A percentile compares a stretch with the other conserved stretches of the same genome.
phyloP scores from a whole-genome alignment of 2,113 vertebrate genomes.

The Cebidichthys violaceus region DNA sequence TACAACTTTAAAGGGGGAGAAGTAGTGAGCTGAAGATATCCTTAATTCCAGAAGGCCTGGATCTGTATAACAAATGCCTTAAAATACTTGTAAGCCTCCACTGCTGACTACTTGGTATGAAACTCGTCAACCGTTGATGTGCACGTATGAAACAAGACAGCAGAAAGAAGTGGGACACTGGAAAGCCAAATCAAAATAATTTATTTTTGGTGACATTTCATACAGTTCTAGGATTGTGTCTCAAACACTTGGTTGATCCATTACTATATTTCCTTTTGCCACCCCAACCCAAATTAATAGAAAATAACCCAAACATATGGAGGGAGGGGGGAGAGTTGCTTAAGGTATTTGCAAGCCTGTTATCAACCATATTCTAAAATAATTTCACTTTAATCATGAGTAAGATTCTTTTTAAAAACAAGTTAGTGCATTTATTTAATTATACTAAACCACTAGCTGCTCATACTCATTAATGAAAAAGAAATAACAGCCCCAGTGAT shows the following conservation, averaged over 20 bases:
- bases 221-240: conserved; percentile 86
- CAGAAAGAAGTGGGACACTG: conserved; percentile 57
- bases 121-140: not conserved
- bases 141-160: not conserved
- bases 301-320: conserved; percentile 78
- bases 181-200: conserved; percentile 88
- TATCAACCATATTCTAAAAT: conserved; percentile 83
- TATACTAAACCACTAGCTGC: conserved; percentile 86
- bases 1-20: not conserved
- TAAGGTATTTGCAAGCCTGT: conserved; percentile 81
- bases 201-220: conserved; percentile 88
- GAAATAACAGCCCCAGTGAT: conserved; percentile 81
- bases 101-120: not conserved
- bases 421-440: conserved; percentile 87
- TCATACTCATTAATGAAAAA: conserved; percentile 79
- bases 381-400: conserved; percentile 84
- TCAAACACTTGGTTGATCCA: conserved; percentile 84
- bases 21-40: not conserved
- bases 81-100: not conserved
- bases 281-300: conserved; percentile 80
- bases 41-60: not conserved
- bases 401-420: conserved; percentile 79
- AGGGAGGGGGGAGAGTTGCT: conserved; percentile 52
- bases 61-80: not conserved
- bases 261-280: conserved; percentile 80